A percentile compares a stretch with the other conserved stretches of the same genome.
These are phyloP conservation scores for Silurus aristotelis DNA, from an alignment of 2,797 vertebrate species.

Conservation along the genomic window DNA sequence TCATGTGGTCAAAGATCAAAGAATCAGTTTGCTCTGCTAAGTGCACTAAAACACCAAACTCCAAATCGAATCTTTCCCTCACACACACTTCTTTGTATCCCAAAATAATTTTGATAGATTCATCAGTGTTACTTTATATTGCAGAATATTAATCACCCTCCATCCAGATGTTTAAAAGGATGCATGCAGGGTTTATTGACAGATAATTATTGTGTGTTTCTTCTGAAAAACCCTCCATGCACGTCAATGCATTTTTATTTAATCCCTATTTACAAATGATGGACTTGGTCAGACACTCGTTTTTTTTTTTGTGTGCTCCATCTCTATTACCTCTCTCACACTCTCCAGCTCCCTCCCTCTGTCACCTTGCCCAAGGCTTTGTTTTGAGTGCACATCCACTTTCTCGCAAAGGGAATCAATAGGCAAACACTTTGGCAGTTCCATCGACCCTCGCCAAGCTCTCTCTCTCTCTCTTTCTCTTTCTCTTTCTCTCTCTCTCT, in stretches of 20 bases:
- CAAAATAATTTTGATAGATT: not conserved
- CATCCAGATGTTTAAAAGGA: not conserved
- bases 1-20: slow-evolving; percentile 64
- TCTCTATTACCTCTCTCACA: slow-evolving; percentile 33
- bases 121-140: slow-evolving; percentile 52
- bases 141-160: slow-evolving; percentile 25
- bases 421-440: slow-evolving; percentile 61
- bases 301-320: slow-evolving; percentile 32
- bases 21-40: slow-evolving; percentile 72
- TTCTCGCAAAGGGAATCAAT: slow-evolving; percentile 61
- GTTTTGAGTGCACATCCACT: slow-evolving; percentile 57
- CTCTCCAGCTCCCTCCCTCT: slow-evolving; percentile 43
- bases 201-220: not conserved
- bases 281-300: slow-evolving; percentile 23
- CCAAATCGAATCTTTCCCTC: slow-evolving; percentile 31
- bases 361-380: slow-evolving; percentile 65
- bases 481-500: slow-evolving; percentile 33
- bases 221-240: not conserved
- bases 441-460: slow-evolving; percentile 57
- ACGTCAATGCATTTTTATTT: not conserved
- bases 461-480: slow-evolving; percentile 43
- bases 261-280: slow-evolving; percentile 25
- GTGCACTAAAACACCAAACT: slow-evolving; percentile 55
- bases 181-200: not conserved
- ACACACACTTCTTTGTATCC: slow-evolving; percentile 24